Evolutionary conservation across 2,888 invertebrate genomes (phyloP), one percentile per base, ranked within the genome.

Genomic region (Cyclophora punctaria): DNA sequence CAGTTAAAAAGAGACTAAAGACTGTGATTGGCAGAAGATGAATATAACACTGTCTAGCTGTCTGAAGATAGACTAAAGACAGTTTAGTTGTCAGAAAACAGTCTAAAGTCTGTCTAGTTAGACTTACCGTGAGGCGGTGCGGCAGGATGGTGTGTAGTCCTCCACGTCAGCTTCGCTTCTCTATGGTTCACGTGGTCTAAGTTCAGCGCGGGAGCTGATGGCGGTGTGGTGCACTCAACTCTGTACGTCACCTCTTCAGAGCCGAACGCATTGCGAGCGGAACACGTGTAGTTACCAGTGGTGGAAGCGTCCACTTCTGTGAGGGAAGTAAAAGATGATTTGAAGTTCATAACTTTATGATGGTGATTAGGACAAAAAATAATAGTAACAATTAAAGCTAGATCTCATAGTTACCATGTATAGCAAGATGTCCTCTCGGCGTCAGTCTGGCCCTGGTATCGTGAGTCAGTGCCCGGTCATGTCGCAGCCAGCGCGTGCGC

Each of bases 221-320:
- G 95, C 5, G 94, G 92, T 66, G 94, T 91, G 63, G 95, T 92
- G 40, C 96, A 95, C 59, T 93, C 91, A 45, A 97, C 90, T 7
- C 93, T 91, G 73, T 96, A 96, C 47, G 93, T 92, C 59, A 96
- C 93, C 63, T 94, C 93, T 78, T 96, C 96, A 46, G 93, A 93
- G 2, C 96, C 96, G 70, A 93, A 94, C 20, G 93, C 89, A 80
- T 97, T 97, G 64, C 93, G 93, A n/a, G 94, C 94, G 7, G 93
- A 92, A 67, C 95, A 95, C 7, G 94, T 93, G 79, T 94, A 95
- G 89, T 95, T 95, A 47, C 95, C 95, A 54, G 92, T 92, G 40
- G 94, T 90, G 47, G 92, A 91, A 53, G 91, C 90, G 63, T 94
- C 94, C 49, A 93, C 90, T 78, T 92, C 94, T 94, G 69, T 58